Base-by-base conservation (phyloP, 2,888 invertebrate genomes). In the Scaptodrosophila latifasciaeformis region DNA sequence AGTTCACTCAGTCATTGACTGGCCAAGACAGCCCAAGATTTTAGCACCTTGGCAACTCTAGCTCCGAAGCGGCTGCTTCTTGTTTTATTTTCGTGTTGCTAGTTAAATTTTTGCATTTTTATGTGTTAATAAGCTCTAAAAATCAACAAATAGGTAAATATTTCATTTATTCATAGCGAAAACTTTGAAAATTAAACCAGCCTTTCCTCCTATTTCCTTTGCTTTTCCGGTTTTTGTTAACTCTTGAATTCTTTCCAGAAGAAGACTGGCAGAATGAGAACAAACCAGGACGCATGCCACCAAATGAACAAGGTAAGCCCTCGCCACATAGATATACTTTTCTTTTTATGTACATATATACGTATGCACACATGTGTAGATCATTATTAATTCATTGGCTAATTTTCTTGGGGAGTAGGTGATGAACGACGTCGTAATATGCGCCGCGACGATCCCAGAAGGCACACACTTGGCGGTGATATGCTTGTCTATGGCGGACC, bases 401-500 rank as follows among this genome's bases (percentile, higher is more conserved):
- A 6, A 6, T 31, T 31, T 7, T 31, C 6, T 24, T 19, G n/a
- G 49, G 40, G 54, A 84, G 86, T 74, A 51, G 71, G 76, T 42
- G 85, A 85, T 53, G 85, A 83, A 49, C 69, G 85, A 53, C 69
- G 59, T 85, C 88, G 59, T 69, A 87, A 87, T 55, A 86, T 87
- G 6, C 87, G 91, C 30, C 88, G 94, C 34, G 94, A 95, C 86
- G 95, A 95, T 86, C 93, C 93, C 2, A 89, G 95, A 10, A 89
- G 95, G 13, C 95, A 95, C 85, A 95, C 95, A 4, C 89, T 95
- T 57, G 92, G 92, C 19, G 92, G 92, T 45, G 93, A 93, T 80
- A 92, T 93, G 81, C 88, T 92, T 13, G 91, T 92, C 77, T 87
- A 86, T 55, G 82, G 81, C 56, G 53, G 76, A 89, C 82, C 90